Base-by-base conservation (phyloP, 1,140 invertebrate species). In the Drosophila ercepeae region DNA sequence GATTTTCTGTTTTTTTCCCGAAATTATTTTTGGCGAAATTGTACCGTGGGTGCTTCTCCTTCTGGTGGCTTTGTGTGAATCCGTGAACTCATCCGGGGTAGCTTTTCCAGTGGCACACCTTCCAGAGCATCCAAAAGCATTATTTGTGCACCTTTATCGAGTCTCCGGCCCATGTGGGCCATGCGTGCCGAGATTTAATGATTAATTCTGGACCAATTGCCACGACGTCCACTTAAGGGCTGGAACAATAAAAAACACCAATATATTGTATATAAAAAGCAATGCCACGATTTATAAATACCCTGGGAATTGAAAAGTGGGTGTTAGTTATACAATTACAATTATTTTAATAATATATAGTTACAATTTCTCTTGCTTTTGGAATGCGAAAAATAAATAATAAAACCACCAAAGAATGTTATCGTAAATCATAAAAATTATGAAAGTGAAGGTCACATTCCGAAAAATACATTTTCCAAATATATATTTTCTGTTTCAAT, bases 161-260 rank as follows among this genome's bases (percentile, higher is more conserved):
- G 16, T 9, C 76, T 84, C 63, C 67, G 57, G 42, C 44, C 53
- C 16, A 50, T 54, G 69, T 65, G 64, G 55, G 75, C n/a, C n/a
- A n/a, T 68, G 68, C 52, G 46, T 72, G 72, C 63, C 49, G 76
- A 86, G 81, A 84, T 88, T 84, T 86, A 81, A 77, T 84, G 81
- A 88, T 84, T 84, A 84, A 86, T 55, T 36, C 61, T 74, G 51
- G 45, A 49, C 54, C 75, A 57, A 61, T 73, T 73, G 39, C 63
- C 50, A 25, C 39, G 36, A 59, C 74, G 60, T 75, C 36, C 70
- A 75, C 64, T 86, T 67, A 57, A 74, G 82, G 42, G 42, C 73
- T 63, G 68, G 51, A 45, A 74, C 14, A 18, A 57, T 46, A 42
- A 51, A 71, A 53, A 59, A 18, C 58, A 74, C 65, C 34, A 42